A percentile compares a stretch with the other conserved stretches of the same genome.
These are phyloP conservation scores for Tipula unca DNA, from an alignment of 2,888 invertebrate genomes.

Conservation along the genomic window DNA sequence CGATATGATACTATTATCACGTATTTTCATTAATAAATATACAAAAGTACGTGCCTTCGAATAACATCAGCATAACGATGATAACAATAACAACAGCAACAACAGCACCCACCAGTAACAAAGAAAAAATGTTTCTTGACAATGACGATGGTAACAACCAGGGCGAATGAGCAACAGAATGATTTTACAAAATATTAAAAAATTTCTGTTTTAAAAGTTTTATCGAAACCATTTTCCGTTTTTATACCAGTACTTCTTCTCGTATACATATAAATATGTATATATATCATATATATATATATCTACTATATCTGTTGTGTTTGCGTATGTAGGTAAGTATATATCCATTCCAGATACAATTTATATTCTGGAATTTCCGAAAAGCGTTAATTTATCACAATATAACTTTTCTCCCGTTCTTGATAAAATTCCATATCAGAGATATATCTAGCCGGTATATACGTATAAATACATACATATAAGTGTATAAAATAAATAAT, in stretches of 20 bases:
- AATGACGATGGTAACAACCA: neutral
- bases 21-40: constrained; percentile 8
- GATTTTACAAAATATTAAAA: neutral
- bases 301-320: neutral
- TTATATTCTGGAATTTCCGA: neutral
- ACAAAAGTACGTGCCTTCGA: neutral
- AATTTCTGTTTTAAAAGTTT: neutral
- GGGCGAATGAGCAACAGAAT: neutral
- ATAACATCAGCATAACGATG: neutral
- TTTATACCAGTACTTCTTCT: no score
- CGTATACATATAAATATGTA: neutral
- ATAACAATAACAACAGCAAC: neutral
- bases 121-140: neutral
- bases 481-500: neutral
- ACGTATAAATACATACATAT: no score
- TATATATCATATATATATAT: neutral
- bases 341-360: neutral
- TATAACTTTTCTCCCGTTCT: neutral
- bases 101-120: no score
- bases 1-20: neutral
- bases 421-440: neutral
- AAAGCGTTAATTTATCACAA: neutral
- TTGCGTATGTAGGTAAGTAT: no score
- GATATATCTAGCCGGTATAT: neutral
- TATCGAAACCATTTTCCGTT: constrained; percentile 4